phyloP scores from a whole-genome alignment of 2,113 vertebrate species.

The Sceloporus undulatus region DNA sequence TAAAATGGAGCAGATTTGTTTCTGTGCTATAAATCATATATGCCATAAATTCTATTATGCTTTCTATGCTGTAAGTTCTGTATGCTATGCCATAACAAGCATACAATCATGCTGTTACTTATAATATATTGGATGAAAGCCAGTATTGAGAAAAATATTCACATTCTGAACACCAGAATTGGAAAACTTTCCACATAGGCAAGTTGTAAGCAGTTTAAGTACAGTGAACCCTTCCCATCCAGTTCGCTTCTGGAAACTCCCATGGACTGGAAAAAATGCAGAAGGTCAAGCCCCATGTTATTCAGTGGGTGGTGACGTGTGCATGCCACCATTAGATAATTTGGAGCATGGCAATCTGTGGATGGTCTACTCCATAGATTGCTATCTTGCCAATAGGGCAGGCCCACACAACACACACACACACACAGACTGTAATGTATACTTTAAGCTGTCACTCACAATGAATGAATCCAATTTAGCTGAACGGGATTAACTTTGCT shows the following conservation, averaged over 20 bases:
- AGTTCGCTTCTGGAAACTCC: neutral
- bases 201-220: neutral
- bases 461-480: neutral
- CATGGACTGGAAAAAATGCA: too few species aligned
- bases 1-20: neutral
- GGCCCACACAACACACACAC: too few species aligned
- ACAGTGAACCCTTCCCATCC: too few species aligned
- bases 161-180: neutral
- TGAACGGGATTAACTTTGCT: neutral
- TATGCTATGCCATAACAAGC: too few species aligned
- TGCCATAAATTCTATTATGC: too few species aligned
- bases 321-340: too few species aligned
- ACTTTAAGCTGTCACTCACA: neutral
- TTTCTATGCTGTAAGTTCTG: neutral
- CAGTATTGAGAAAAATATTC: neutral
- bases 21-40: neutral
- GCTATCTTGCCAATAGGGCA: too few species aligned
- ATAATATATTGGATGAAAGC: neutral
- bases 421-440: too few species aligned
- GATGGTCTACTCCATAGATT: too few species aligned
- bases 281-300: too few species aligned
- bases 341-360: too few species aligned
- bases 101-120: neutral
- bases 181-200: neutral
- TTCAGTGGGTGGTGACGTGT: too few species aligned